Evolutionary conservation across 2,888 invertebrate genomes (phyloP).

Genomic region (Cyrtodaria siliqua): DNA sequence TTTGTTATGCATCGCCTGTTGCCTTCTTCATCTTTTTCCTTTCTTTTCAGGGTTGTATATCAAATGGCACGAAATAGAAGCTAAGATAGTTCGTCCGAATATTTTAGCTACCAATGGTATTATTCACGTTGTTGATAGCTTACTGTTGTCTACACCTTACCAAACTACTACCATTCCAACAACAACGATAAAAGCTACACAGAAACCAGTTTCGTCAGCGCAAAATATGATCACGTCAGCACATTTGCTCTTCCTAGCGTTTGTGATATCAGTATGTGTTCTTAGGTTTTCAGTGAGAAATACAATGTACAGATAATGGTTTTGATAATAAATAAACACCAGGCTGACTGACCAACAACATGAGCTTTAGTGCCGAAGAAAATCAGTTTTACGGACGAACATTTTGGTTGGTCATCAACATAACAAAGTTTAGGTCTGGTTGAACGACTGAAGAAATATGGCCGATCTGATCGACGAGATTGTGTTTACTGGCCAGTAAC

Average conservation of each 20-base stretch:
- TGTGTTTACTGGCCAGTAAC: too few relatives aligned
- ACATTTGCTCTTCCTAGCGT: not conserved
- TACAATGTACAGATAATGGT: too few relatives aligned
- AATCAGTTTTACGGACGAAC: too few relatives aligned
- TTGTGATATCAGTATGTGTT: not conserved
- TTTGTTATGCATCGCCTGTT: too few relatives aligned
- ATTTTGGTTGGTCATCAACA: too few relatives aligned
- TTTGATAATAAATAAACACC: too few relatives aligned
- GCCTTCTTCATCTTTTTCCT: not conserved
- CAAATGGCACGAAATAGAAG: constrained; percentile 68
- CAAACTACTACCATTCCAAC: constrained; percentile 56
- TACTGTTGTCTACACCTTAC: constrained; percentile 68
- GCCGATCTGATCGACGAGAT: too few relatives aligned
- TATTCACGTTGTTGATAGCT: constrained; percentile 76
- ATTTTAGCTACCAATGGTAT: constrained; percentile 77
- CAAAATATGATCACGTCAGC: not conserved
- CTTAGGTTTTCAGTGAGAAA: too few relatives aligned
- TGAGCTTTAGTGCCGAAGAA: too few relatives aligned
- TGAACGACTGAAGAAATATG: too few relatives aligned
- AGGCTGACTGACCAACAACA: too few relatives aligned
- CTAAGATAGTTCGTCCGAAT: constrained; percentile 71
- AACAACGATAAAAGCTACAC: constrained; percentile 17
- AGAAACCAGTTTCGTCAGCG: constrained; percentile 18
- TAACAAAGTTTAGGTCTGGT: too few relatives aligned
- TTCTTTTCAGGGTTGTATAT: constrained; percentile 42